Evolutionary conservation across 2,113 vertebrate species (phyloP).

Genomic region (Morone saxatilis): DNA sequence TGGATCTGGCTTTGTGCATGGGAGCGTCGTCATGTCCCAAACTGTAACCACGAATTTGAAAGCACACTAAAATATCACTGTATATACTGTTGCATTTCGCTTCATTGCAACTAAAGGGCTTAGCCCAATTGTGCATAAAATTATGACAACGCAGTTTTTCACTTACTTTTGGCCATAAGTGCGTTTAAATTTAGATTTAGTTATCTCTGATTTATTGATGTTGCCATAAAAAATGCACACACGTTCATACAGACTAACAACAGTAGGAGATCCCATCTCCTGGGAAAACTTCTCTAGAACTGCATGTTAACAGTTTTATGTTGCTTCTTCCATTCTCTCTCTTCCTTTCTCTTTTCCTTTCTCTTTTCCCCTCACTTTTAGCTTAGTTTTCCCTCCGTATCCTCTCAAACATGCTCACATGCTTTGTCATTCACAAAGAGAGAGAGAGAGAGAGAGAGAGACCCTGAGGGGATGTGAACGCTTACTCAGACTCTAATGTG

Average conservation of each 20-base stretch:
- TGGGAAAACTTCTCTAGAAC: neutral
- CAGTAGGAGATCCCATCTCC: no score
- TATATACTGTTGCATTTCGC: neutral
- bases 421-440: slow-evolving; percentile 16
- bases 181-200: no score
- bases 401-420: neutral
- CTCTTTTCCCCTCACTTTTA: neutral
- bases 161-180: neutral
- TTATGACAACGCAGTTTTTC: neutral
- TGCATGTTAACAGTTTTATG: neutral
- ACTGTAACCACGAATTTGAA: neutral
- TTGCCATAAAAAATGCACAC: neutral
- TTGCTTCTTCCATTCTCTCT: neutral
- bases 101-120: neutral
- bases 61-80: neutral
- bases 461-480: slow-evolving; percentile 27
- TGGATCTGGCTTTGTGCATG: neutral
- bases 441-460: neutral
- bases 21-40: neutral
- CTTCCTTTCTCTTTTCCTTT: neutral
- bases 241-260: neutral
- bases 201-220: neutral
- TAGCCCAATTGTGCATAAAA: neutral
- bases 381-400: neutral
- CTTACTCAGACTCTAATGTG: slow-evolving; percentile 39